These are phyloP conservation scores for Drosophila fuyamai DNA, from an alignment of 1,140 invertebrate species.

Conservation along the genomic window DNA sequence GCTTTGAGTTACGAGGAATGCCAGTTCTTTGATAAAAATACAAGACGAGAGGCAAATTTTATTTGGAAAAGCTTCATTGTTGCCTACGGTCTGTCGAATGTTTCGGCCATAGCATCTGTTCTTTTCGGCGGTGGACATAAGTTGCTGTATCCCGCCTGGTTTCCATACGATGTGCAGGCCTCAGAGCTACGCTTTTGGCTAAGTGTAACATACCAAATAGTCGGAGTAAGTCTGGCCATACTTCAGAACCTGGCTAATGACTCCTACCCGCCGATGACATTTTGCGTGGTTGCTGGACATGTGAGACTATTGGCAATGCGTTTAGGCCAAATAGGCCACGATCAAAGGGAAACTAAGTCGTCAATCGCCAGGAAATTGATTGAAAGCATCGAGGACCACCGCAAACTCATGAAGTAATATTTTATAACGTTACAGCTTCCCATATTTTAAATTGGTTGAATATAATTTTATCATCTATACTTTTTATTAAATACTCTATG, in stretches of 20 bases:
- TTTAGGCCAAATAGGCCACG: slow-evolving; percentile 33
- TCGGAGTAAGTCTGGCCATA: slow-evolving; percentile 37
- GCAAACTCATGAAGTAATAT: slow-evolving; percentile 46
- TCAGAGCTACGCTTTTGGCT: slow-evolving; percentile 22
- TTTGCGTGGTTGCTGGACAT: slow-evolving; percentile 57
- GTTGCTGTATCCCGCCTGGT: slow-evolving; percentile 61
- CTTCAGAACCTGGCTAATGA: slow-evolving; percentile 58
- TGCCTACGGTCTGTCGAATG: slow-evolving; percentile 38
- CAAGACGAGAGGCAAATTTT: slow-evolving; percentile 21
- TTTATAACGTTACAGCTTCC: too few relatives aligned
- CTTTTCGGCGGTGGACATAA: slow-evolving; percentile 25
- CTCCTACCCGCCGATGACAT: slow-evolving; percentile 48
- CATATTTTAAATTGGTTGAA: too few relatives aligned
- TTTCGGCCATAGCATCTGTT: slow-evolving; percentile 25
- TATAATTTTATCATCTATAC: too few relatives aligned
- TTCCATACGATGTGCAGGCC: slow-evolving; percentile 52
- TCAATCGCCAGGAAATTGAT: slow-evolving; percentile 10
- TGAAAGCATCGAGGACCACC: slow-evolving; percentile 55
- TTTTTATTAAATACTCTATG: too few relatives aligned
- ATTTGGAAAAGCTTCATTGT: slow-evolving; percentile 47
- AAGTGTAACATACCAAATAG: slow-evolving; percentile 49
- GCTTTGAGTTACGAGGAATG: slow-evolving; percentile 32
- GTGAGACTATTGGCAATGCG: slow-evolving; percentile 46
- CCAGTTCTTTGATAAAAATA: slow-evolving; percentile 27
- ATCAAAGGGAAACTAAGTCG: not conserved